Percentiles rank a stretch among this genome's conserved stretches.
These are phyloP conservation scores for Epistrophella euchroma DNA, from an alignment of 2,888 invertebrate genomes.

Conservation along the genomic window DNA sequence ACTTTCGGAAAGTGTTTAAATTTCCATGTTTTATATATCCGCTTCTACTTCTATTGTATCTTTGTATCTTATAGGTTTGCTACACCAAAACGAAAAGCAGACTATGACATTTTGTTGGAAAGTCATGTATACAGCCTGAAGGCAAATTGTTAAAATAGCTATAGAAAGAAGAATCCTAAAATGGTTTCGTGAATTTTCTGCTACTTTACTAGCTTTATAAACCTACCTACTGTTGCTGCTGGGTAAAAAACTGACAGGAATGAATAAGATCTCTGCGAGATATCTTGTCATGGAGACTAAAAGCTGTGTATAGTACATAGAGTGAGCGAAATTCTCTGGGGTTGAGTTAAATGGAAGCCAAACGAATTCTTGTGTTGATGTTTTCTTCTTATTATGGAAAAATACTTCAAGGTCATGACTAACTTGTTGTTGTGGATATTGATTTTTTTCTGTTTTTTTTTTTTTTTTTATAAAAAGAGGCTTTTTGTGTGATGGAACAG, in stretches of 20 bases:
- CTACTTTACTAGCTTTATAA: not conserved
- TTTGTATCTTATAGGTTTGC: not conserved
- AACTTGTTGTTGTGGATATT: constrained; percentile 6
- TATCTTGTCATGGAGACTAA: constrained; percentile 11
- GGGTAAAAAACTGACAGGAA: constrained; percentile 2
- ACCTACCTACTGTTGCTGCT: not conserved
- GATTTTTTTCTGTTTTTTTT: constrained; percentile 7
- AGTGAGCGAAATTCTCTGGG: not conserved
- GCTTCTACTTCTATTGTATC: constrained; percentile 1
- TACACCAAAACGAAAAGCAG: constrained; percentile 5
- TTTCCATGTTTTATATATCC: not conserved
- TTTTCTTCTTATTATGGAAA: not conserved
- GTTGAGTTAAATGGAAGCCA: constrained; percentile 10
- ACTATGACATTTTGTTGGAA: constrained; percentile 30
- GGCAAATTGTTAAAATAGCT: constrained; percentile 55
- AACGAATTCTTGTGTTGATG: constrained; percentile 24
- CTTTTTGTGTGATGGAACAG: not conserved
- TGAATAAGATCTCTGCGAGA: constrained; percentile 10
- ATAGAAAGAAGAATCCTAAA: constrained; percentile 26
- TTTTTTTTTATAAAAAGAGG: not conserved
- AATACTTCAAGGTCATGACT: constrained; percentile 9
- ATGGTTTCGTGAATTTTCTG: constrained; percentile 29
- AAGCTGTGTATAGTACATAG: no score
- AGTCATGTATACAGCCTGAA: constrained; percentile 29
- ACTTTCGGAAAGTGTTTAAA: constrained; percentile 23